Base-by-base conservation (phyloP, 2,113 vertebrate species). In the Oryctolagus cuniculus region DNA sequence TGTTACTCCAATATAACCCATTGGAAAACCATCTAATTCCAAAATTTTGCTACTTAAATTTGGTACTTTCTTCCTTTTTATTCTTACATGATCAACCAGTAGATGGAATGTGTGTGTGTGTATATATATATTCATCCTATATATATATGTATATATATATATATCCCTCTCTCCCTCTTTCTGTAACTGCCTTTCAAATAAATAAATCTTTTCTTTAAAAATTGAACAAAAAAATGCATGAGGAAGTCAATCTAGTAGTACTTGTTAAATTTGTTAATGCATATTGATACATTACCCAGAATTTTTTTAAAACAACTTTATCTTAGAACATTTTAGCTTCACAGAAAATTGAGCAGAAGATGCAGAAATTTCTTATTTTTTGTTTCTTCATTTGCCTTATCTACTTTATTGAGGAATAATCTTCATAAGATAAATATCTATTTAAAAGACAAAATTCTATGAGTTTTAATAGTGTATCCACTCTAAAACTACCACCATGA, bases 371-470 rank as follows among this genome's bases (percentile, higher is more conserved):
- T 44, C 44, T 44, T 44, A 44, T 44, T 44, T 44, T 38, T 44
- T 44, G 44, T 44, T 44, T 44, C 44, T 44, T 44, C 44, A 44
- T n/a, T 66, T 86, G 4, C 25, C 29, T 81, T 38, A 86, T 79
- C 55, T 73, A 4, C 5, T 87, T 91, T 86, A 74, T n/a, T 66
- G 29, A 80, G 44, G 11, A 38, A 61, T 44, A 73, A 34, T 81
- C 80, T 91, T 12, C 44, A 24, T 80, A 83, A 80, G 11, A 55
- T 36, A 27, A 64, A 12, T 72, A 38, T 38, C 22, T n/a, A 89
- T 66, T 89, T 89, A 70, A 84, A 92, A 73, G 77, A 11, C 49
- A 72, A 78, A 92, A 72, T 27, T 83, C 24, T 72, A 29, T 89
- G 22, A 44, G 1, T 72, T 22, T 64, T 89, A 78, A 16, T 84